phyloP scores from a whole-genome alignment of 2,888 invertebrate species.

The Linnaemya vulpina region DNA sequence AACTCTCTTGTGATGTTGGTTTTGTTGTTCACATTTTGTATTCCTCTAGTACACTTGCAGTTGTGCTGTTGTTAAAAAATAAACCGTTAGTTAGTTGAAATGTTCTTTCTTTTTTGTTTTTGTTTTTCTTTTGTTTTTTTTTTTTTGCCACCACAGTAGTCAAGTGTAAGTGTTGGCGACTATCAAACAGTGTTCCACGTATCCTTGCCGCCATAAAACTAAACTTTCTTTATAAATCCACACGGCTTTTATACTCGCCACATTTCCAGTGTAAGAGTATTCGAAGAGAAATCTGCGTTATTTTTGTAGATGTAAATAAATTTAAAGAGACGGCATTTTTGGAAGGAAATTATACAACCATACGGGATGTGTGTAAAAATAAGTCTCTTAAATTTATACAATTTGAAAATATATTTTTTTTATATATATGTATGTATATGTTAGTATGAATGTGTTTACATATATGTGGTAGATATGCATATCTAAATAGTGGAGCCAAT shows the following conservation, averaged over 20 bases:
- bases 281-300: neutral
- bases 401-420: slow-evolving; percentile 18
- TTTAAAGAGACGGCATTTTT: neutral
- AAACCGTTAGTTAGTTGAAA: slow-evolving; percentile 26
- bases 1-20: slow-evolving; percentile 24
- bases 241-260: slow-evolving; percentile 51
- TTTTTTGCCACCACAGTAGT: neutral
- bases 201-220: slow-evolving; percentile 67
- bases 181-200: slow-evolving; percentile 15
- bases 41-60: neutral
- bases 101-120: neutral
- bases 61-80: slow-evolving; percentile 24
- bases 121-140: neutral
- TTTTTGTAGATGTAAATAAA: neutral
- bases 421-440: neutral
- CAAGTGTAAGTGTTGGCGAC: neutral
- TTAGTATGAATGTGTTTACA: neutral
- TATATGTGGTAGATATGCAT: neutral
- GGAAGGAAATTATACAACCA: neutral
- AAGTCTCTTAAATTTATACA: slow-evolving; percentile 24
- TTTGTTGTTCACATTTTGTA: slow-evolving; percentile 31
- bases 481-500: neutral
- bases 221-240: slow-evolving; percentile 16
- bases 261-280: slow-evolving; percentile 51
- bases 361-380: neutral